phyloP scores from a whole-genome alignment of 2,888 invertebrate genomes.

The Spodoptera picta region DNA sequence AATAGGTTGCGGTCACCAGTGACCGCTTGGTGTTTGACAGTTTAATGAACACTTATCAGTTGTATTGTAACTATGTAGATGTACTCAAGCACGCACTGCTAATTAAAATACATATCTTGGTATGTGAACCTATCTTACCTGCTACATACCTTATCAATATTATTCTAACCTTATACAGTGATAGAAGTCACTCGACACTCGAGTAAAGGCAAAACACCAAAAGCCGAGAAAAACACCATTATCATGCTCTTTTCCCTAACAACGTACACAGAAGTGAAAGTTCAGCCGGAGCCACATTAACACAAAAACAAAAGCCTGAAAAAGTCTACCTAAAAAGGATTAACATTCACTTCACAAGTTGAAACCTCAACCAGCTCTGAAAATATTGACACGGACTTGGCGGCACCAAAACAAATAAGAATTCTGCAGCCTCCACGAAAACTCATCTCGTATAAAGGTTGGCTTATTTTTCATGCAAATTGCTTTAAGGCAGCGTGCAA shows the following conservation, averaged over 20 bases:
- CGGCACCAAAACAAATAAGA: conserved; percentile 44
- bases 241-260: conserved; percentile 19
- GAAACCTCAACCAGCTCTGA: conserved; percentile 46
- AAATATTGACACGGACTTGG: conserved; percentile 50
- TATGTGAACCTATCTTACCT: no score
- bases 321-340: conserved; percentile 47
- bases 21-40: no score
- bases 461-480: conserved; percentile 53
- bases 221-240: conserved; percentile 8
- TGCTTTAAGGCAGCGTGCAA: conserved; percentile 40
- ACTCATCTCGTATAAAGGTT: conserved; percentile 41
- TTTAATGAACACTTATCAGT: no score
- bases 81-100: no score
- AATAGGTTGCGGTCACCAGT: no score
- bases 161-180: no score
- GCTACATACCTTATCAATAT: not conserved
- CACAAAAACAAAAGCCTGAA: conserved; percentile 36
- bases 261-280: conserved; percentile 36
- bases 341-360: conserved; percentile 41
- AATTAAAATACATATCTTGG: no score
- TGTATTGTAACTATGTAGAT: no score
- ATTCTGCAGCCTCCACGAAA: conserved; percentile 28
- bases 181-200: not conserved
- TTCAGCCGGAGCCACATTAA: conserved; percentile 31
- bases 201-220: conserved; percentile 1